Evolutionary conservation across 2,113 vertebrate species (phyloP), one percentile per base, ranked within the genome.

Genomic region (Albula glossodonta): DNA sequence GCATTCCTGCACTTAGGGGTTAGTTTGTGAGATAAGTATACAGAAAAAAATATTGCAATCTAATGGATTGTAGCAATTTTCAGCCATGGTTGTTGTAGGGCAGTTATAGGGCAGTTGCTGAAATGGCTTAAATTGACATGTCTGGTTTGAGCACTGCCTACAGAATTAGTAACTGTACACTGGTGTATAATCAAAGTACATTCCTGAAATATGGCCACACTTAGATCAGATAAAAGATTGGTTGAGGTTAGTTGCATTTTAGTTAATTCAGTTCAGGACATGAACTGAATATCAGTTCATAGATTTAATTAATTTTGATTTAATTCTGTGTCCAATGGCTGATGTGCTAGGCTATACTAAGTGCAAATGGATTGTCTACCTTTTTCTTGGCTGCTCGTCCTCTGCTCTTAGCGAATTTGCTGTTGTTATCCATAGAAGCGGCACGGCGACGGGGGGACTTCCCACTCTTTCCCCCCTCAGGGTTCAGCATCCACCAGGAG

Each of bases 401-500:
- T 89, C 97, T 95, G 94, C 98, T 99, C 94, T 99, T 99, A 53
- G 96, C 95, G 91, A 99, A 98, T 91, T 99, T 99, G 95, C 98
- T 98, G 94, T 98, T 99, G 96, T 99, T 99, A 95, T 99, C 98
- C 98, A 99, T 99, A 86, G 98, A 99, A 0, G 97, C 98, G 0
- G 98, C 98, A 87, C 98, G 93, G 92, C 98, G 97, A 82, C 98
- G 94, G 2, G 98, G 98, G 12, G 98, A 99, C 89, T 99, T 99
- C 48, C 98, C 98, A 2, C 97, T 99, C 93, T 99, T 99, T 80
- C 98, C 98, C 3, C 98, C 98, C 90, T 99, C 98, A 0, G 98
- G 98, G 91, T 99, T 99, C 0, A 99, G 95, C 97, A 99, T 99
- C 98, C 98, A 99, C 98, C 98, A 99, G 15, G 98, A 99, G 93